Conservation (phyloP, 2,888 invertebrate species). For the Fabriciana adippe region DNA sequence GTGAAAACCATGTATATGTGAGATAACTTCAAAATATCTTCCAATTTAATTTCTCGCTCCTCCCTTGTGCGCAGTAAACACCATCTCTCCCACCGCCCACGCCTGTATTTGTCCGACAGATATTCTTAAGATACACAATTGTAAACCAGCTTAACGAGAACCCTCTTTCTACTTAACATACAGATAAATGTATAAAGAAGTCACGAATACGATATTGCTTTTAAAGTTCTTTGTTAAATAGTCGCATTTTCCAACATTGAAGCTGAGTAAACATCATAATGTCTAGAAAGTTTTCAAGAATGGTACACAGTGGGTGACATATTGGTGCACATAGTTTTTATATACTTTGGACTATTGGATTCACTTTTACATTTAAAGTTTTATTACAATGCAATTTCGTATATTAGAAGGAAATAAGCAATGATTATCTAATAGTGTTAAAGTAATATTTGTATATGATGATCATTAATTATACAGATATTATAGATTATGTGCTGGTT, state of each 20-base stretch:
- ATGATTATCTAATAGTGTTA: not conserved
- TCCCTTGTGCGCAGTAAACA: constrained; percentile 79
- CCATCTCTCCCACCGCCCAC: constrained; percentile 57
- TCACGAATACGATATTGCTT: constrained; percentile 18
- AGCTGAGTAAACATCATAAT: constrained; percentile 59
- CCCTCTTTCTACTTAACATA: constrained; percentile 29
- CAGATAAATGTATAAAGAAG: constrained; percentile 16
- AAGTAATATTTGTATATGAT: too few species aligned
- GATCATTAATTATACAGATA: too few species aligned
- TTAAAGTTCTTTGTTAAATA: constrained; percentile 51
- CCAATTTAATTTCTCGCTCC: constrained; percentile 78
- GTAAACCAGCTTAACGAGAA: constrained; percentile 33
- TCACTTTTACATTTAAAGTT: constrained; percentile 12
- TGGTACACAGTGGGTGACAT: constrained; percentile 41
- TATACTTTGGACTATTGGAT: constrained; percentile 17
- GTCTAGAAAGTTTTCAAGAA: constrained; percentile 73
- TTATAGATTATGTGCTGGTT: too few species aligned
- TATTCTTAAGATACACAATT: constrained; percentile 68
- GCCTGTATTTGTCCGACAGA: constrained; percentile 70
- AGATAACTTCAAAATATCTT: constrained; percentile 77
- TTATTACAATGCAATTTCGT: not conserved
- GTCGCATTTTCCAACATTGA: constrained; percentile 49
- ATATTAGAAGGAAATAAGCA: not conserved
- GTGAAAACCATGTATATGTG: constrained; percentile 49
- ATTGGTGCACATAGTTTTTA: constrained; percentile 30